A percentile compares a stretch with the other conserved stretches of the same genome.
Evolutionary conservation across 1,140 invertebrate species (phyloP).

Genomic region (Saccostrea glomerata): DNA sequence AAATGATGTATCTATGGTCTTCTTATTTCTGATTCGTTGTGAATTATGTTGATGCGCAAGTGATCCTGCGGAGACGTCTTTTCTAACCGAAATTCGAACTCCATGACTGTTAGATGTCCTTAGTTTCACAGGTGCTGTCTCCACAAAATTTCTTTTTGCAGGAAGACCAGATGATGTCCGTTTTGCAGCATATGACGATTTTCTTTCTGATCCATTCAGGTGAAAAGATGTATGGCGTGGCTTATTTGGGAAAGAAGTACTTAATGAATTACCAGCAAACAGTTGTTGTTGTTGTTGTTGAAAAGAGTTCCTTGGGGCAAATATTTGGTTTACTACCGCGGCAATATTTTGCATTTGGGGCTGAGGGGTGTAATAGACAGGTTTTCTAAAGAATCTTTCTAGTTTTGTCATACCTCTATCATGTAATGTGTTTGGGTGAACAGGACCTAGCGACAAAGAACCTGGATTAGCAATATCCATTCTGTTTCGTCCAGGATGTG

Average conservation of each 20-base stretch:
- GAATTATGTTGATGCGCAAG: not conserved
- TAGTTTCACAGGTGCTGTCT: conserved; percentile 1
- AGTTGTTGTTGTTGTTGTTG: not conserved
- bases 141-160: not conserved
- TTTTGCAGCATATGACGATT: not conserved
- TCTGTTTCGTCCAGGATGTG: not conserved
- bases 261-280: conserved; percentile 15
- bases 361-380: not conserved
- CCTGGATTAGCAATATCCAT: not conserved
- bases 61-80: not conserved
- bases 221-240: conserved; percentile 1
- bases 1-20: not conserved
- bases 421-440: not conserved
- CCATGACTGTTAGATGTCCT: conserved; percentile 7
- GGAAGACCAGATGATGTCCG: not conserved
- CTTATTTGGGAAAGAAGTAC: not conserved
- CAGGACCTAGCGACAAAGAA: not conserved
- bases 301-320: not conserved
- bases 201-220: conserved; percentile 27
- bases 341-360: conserved; percentile 13
- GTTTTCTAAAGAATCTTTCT: not conserved
- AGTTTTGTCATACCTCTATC: conserved; percentile 24
- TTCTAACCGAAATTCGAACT: conserved; percentile 12
- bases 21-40: not conserved
- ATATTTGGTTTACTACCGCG: not conserved